Evolutionary conservation across 2,797 vertebrate species (phyloP).

Genomic region (Vespertilio murinus): DNA sequence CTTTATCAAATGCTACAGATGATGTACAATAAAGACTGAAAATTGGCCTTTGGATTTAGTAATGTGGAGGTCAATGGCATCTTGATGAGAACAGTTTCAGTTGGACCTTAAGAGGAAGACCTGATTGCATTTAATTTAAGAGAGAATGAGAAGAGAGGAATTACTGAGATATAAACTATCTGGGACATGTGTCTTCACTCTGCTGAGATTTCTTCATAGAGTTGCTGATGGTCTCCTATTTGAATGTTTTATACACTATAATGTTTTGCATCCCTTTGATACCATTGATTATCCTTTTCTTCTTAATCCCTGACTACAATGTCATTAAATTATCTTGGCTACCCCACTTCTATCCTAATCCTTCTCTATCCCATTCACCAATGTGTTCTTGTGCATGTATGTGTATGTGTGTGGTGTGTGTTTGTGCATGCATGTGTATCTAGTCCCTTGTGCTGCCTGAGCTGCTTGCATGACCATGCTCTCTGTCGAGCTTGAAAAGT

Average conservation of each 20-base stretch:
- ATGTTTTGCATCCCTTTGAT: background rate
- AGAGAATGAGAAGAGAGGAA: background rate
- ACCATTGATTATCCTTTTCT: background rate
- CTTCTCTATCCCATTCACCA: background rate
- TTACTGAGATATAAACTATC: background rate
- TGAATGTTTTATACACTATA: background rate
- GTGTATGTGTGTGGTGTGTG: background rate
- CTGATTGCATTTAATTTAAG: background rate
- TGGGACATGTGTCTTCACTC: background rate
- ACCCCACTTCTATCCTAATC: background rate
- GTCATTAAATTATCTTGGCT: background rate
- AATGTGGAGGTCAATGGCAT: background rate
- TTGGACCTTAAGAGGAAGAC: background rate
- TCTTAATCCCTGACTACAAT: background rate
- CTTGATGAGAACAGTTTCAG: background rate
- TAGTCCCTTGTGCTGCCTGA: background rate
- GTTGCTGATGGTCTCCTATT: background rate
- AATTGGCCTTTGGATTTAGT: background rate
- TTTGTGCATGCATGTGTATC: background rate
- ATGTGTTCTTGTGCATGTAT: background rate
- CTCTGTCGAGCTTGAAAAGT: background rate
- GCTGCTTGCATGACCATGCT: background rate
- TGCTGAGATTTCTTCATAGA: background rate
- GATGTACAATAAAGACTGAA: background rate
- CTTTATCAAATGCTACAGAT: background rate